Percentiles rank a stretch among this genome's conserved stretches.
phyloP scores from a whole-genome alignment of 2,888 invertebrate genomes.

The Epirrhoe alternata region DNA sequence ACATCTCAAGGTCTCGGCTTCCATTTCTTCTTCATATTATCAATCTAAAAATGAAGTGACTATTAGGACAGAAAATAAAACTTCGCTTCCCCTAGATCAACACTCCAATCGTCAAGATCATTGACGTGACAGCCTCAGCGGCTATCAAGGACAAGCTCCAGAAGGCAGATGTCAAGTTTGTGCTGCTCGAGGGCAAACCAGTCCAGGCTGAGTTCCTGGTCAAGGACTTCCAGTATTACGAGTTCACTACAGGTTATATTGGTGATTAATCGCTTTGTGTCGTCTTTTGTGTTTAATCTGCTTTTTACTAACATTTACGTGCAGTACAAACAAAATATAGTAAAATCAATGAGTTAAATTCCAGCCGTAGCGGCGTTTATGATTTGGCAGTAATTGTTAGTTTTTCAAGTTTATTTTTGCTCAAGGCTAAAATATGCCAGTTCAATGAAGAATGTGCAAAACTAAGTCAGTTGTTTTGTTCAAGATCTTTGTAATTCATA shows the following conservation, averaged over 20 bases:
- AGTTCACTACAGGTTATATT: conserved; percentile 80
- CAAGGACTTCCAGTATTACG: conserved; percentile 85
- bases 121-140: conserved; percentile 80
- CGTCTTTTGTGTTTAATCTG: conserved; percentile 35
- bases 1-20: background rate
- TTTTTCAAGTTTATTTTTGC: too few relatives aligned
- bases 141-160: conserved; percentile 79
- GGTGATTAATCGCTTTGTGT: conserved; percentile 71
- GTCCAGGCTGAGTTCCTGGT: conserved; percentile 75
- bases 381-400: too few relatives aligned
- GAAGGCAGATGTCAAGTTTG: conserved; percentile 78
- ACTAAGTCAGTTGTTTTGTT: too few relatives aligned
- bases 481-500: too few relatives aligned
- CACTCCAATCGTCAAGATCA: conserved; percentile 81
- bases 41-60: background rate
- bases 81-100: conserved; percentile 54
- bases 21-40: background rate
- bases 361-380: too few relatives aligned
- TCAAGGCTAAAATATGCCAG: too few relatives aligned
- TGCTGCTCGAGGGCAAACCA: conserved; percentile 81
- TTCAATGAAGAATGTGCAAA: too few relatives aligned
- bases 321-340: too few relatives aligned
- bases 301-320: conserved; percentile 21
- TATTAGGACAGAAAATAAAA: background rate
- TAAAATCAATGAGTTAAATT: too few relatives aligned